These are phyloP conservation scores for Pterophyllum scalare DNA, from an alignment of 2,113 vertebrate genomes.

Conservation along the genomic window DNA sequence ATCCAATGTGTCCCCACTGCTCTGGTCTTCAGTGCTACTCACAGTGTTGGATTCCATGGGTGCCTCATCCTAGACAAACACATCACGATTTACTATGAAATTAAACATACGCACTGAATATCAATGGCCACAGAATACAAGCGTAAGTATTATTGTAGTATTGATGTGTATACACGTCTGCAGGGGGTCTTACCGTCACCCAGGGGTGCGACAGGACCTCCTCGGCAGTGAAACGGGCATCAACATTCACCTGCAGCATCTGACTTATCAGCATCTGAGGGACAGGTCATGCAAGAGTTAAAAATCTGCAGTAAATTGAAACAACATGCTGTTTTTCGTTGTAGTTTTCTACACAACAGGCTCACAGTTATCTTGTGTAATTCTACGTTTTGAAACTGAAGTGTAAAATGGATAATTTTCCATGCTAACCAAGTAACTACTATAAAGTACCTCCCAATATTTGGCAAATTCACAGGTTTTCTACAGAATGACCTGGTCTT, in stretches of 20 bases:
- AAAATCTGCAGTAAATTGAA: not conserved
- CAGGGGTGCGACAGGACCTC: constrained; percentile 94
- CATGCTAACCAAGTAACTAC: too few relatives aligned
- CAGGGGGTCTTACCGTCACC: constrained; percentile 90
- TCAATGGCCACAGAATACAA: not conserved
- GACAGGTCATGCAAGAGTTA: constrained; percentile 38
- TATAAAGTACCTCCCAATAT: too few relatives aligned
- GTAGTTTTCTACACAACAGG: not conserved
- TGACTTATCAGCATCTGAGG: constrained; percentile 93
- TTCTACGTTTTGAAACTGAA: too few relatives aligned
- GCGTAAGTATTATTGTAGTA: too few relatives aligned
- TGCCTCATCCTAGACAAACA: constrained; percentile 86
- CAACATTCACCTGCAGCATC: constrained; percentile 96
- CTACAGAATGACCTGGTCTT: too few relatives aligned
- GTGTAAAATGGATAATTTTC: too few relatives aligned
- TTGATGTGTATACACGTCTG: not conserved
- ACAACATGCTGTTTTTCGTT: too few relatives aligned
- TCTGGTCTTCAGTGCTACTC: constrained; percentile 84
- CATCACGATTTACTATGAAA: not conserved
- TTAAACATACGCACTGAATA: not conserved
- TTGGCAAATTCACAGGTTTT: too few relatives aligned
- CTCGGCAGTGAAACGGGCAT: constrained; percentile 92
- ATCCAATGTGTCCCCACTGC: constrained; percentile 30
- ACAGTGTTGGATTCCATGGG: constrained; percentile 87
- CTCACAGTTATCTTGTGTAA: not conserved